These are phyloP conservation scores for Macroteleia sp. DNA, from an alignment of 2,888 invertebrate genomes.

Conservation along the genomic window DNA sequence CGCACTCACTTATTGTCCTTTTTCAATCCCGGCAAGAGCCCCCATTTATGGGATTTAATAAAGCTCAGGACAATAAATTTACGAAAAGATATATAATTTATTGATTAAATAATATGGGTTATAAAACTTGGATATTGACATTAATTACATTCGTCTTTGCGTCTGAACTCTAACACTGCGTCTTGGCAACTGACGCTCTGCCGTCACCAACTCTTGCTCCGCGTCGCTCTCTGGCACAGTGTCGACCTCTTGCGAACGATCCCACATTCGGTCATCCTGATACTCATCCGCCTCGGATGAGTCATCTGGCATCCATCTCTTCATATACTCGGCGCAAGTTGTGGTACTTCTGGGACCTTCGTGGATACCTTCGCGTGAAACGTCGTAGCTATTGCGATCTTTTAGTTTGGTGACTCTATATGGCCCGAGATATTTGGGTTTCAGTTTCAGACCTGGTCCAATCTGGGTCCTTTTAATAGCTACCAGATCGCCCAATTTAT, in stretches of 20 bases:
- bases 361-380: conserved; percentile 68
- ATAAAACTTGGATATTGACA: no score
- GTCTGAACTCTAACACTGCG: no score
- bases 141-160: no score
- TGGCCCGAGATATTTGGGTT: conserved; percentile 55
- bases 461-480: conserved; percentile 60
- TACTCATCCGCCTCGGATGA: neutral
- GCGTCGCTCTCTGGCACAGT: no score
- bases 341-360: conserved; percentile 22
- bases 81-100: no score
- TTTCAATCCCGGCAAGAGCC: no score
- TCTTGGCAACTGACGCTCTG: no score
- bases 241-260: neutral
- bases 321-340: conserved; percentile 34
- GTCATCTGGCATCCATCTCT: neutral
- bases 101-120: no score
- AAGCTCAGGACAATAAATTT: no score
- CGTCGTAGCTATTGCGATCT: conserved; percentile 73
- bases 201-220: no score
- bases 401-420: conserved; percentile 64
- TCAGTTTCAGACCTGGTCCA: conserved; percentile 55
- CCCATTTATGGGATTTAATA: no score
- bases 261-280: neutral
- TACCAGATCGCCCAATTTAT: conserved; percentile 42
- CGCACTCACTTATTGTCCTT: no score